Evolutionary conservation across 2,888 invertebrate genomes (phyloP).

Genomic region (Nomada ruficornis): DNA sequence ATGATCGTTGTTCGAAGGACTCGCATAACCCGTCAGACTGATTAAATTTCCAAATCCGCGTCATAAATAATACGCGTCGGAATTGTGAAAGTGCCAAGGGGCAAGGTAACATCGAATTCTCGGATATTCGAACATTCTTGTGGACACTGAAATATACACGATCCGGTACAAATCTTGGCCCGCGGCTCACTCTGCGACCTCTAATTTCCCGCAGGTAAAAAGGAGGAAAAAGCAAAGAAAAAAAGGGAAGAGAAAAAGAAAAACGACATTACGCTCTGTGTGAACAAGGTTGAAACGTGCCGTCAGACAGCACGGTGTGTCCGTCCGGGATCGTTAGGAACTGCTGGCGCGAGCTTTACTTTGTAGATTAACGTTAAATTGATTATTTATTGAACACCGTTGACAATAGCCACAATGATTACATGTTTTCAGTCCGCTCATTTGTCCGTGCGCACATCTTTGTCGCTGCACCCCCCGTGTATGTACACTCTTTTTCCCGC

Average conservation of each 20-base stretch:
- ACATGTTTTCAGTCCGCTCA: slow-evolving; percentile 53
- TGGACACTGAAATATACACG: neutral
- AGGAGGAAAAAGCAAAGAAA: neutral
- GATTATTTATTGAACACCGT: slow-evolving; percentile 70
- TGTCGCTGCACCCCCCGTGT: slow-evolving; percentile 29
- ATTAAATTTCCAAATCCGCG: no score
- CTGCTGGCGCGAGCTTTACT: slow-evolving; percentile 54
- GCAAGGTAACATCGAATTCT: no score
- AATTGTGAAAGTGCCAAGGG: no score
- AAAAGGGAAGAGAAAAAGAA: neutral
- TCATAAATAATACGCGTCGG: no score
- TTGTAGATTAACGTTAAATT: slow-evolving; percentile 66
- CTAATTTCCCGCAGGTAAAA: neutral
- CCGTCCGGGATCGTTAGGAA: slow-evolving; percentile 48
- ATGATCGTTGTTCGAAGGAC: no score
- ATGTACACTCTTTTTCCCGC: slow-evolving; percentile 13
- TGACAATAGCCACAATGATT: slow-evolving; percentile 72
- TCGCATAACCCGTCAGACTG: no score
- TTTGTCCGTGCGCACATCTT: slow-evolving; percentile 58
- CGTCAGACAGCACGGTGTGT: slow-evolving; percentile 1
- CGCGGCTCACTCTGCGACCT: neutral
- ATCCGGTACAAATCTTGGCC: neutral
- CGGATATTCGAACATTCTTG: no score
- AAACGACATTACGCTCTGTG: neutral
- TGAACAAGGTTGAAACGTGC: slow-evolving; percentile 18